A percentile compares a stretch with the other conserved stretches of the same genome.
phyloP scores from a whole-genome alignment of 2,888 invertebrate genomes.

The Brachynemurus nebulosus region DNA sequence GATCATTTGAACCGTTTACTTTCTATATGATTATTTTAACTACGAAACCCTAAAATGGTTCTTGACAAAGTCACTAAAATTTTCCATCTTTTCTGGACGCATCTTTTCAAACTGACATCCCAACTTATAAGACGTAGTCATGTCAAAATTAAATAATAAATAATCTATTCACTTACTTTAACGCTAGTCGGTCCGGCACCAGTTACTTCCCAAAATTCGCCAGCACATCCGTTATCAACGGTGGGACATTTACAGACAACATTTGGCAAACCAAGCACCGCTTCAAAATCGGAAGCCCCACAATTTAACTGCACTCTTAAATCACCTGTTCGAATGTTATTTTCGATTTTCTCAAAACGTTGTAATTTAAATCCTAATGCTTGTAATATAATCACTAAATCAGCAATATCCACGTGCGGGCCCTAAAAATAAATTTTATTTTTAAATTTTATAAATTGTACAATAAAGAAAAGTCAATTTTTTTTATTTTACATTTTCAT shows the following conservation, averaged over 20 bases:
- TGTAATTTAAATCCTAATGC: conserved; percentile 5
- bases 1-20: too few relatives aligned
- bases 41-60: too few relatives aligned
- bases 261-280: background rate
- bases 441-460: background rate
- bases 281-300: conserved; percentile 1
- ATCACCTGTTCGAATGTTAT: background rate
- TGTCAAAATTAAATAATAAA: too few relatives aligned
- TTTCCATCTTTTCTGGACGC: too few relatives aligned
- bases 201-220: conserved; percentile 8
- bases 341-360: conserved; percentile 4
- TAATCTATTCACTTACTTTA: too few relatives aligned
- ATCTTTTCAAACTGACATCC: too few relatives aligned
- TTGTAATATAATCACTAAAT: conserved; percentile 5
- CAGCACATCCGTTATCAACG: background rate
- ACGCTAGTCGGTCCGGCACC: conserved; percentile 3
- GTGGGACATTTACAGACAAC: conserved; percentile 4
- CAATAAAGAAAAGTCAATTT: background rate
- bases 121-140: too few relatives aligned
- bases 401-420: conserved; percentile 3
- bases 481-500: background rate
- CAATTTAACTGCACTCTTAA: conserved; percentile 3
- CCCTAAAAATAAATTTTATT: background rate
- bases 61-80: too few relatives aligned
- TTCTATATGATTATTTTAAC: too few relatives aligned